These are phyloP conservation scores for Aphelinus certus DNA, from an alignment of 1,140 invertebrate species.

Conservation along the genomic window DNA sequence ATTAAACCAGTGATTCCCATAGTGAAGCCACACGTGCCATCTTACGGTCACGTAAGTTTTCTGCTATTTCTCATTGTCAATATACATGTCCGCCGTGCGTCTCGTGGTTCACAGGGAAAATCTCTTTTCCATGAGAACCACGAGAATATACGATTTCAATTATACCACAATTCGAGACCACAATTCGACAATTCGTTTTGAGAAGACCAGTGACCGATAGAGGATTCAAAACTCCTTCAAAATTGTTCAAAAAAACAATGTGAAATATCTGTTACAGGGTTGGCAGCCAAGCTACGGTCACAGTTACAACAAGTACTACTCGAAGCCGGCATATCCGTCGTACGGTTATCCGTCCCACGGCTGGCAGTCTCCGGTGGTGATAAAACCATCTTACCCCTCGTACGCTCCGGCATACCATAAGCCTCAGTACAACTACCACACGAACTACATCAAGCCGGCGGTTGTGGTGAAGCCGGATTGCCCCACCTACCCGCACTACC, in stretches of 20 bases:
- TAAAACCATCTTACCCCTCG: conserved; percentile 46
- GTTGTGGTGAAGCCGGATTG: conserved; percentile 43
- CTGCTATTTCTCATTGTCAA: no score
- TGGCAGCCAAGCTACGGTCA: conserved; percentile 29
- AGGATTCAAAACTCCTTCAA: no score
- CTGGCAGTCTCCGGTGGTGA: conserved; percentile 45
- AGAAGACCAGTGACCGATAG: no score
- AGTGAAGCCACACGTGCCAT: conserved; percentile 45
- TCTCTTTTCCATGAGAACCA: no score
- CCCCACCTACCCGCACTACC: conserved; percentile 20
- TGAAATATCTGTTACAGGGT: conserved; percentile 10
- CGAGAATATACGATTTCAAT: no score
- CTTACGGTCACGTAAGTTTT: conserved; percentile 34
- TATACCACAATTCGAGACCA: no score
- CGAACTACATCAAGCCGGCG: conserved; percentile 35
- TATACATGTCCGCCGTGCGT: no score
- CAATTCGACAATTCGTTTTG: no score
- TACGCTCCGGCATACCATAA: conserved; percentile 50
- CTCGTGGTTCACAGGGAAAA: no score
- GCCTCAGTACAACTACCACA: conserved; percentile 40
- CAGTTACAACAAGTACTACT: no score
- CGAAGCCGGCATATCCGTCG: background rate
- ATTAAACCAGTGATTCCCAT: conserved; percentile 38
- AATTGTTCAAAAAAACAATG: no score
- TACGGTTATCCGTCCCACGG: background rate